These are phyloP conservation scores for Tapirus indicus DNA, from an alignment of 2,797 vertebrate species.

Conservation along the genomic window DNA sequence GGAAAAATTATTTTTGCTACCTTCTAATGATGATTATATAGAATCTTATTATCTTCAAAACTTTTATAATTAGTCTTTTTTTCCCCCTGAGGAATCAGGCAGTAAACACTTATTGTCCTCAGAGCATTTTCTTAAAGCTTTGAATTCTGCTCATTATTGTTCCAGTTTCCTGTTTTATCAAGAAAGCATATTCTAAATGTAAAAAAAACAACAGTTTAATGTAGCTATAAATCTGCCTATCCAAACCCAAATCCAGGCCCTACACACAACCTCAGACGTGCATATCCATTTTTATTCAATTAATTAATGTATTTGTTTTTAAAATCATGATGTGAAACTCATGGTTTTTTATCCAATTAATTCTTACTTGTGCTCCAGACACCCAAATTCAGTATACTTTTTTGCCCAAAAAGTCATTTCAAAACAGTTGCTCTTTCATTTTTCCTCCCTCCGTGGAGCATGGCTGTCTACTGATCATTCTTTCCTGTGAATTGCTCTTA, in stretches of 20 bases:
- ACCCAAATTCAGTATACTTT: conserved; percentile 54
- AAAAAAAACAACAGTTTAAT: not conserved
- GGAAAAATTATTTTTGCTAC: conserved; percentile 53
- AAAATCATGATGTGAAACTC: conserved; percentile 60
- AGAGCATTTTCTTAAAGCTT: conserved; percentile 32
- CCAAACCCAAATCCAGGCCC: not conserved
- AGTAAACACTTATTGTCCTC: not conserved
- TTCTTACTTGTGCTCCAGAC: conserved; percentile 66
- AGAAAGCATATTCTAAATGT: conserved; percentile 42
- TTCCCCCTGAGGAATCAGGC: not conserved
- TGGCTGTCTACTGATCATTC: not conserved
- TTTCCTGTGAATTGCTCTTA: conserved; percentile 4
- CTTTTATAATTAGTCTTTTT: not conserved
- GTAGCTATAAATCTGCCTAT: not conserved
- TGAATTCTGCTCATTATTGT: not conserved
- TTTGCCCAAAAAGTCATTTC: conserved; percentile 53
- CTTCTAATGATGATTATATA: conserved; percentile 3
- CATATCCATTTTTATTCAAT: conserved; percentile 37
- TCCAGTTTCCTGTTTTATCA: conserved; percentile 30
- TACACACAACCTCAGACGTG: not conserved
- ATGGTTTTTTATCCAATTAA: conserved; percentile 46
- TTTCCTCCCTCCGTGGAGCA: not conserved
- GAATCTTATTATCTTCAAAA: conserved; percentile 58
- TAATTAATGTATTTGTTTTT: conserved; percentile 67
- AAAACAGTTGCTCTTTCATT: conserved; percentile 52